Conservation (phyloP, 1,140 invertebrate genomes). For the Laupala kohalensis region DNA sequence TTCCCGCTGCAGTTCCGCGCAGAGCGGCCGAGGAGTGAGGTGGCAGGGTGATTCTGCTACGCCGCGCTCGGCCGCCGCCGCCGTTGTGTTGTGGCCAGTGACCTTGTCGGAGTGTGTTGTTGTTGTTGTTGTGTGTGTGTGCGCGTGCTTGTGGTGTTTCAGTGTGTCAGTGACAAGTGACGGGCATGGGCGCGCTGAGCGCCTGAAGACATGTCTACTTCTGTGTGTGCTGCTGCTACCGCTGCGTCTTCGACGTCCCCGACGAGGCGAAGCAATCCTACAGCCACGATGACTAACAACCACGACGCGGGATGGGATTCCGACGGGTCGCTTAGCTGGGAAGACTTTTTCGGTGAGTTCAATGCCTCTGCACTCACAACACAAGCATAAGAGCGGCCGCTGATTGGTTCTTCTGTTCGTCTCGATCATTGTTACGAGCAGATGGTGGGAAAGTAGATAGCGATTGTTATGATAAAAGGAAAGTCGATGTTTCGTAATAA, state of each 20-base stretch:
- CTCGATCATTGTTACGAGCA: too few relatives aligned
- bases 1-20: neutral
- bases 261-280: neutral
- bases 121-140: neutral
- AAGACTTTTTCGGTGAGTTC: neutral
- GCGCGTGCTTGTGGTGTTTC: neutral
- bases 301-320: neutral
- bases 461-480: too few relatives aligned
- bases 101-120: neutral
- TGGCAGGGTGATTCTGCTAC: neutral
- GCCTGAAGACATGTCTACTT: neutral
- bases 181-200: neutral
- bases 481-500: too few relatives aligned
- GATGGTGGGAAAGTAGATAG: too few relatives aligned
- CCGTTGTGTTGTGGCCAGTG: neutral
- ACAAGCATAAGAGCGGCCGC: too few relatives aligned
- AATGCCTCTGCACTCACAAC: too few relatives aligned
- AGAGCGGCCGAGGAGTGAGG: neutral
- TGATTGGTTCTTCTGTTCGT: too few relatives aligned
- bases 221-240: neutral
- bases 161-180: neutral
- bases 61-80: too few relatives aligned
- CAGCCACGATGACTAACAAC: neutral
- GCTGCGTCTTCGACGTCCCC: neutral
- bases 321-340: neutral